Evolutionary conservation across 2,888 invertebrate genomes (phyloP).

Genomic region (Psylliodes chrysocephalus): DNA sequence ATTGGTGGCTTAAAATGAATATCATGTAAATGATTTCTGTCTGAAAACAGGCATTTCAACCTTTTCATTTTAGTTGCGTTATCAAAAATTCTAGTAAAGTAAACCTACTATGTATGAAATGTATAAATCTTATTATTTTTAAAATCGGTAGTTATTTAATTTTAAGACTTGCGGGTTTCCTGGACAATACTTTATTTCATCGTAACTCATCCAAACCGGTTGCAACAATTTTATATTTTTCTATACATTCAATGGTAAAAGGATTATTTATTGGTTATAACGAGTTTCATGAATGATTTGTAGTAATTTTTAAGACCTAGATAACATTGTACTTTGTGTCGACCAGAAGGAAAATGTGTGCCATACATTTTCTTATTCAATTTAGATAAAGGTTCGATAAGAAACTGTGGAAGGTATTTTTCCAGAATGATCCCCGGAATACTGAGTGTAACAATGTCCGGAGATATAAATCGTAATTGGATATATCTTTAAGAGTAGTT

Average conservation of each 20-base stretch:
- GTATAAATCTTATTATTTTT: too few relatives aligned
- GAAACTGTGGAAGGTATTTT: constrained; percentile 18
- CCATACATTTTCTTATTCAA: constrained; percentile 37
- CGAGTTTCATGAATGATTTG: constrained; percentile 15
- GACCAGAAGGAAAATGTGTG: constrained; percentile 29
- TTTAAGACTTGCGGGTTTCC: too few relatives aligned
- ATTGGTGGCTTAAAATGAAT: too few relatives aligned
- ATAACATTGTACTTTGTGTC: constrained; percentile 34
- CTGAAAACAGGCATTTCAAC: too few relatives aligned
- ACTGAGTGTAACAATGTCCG: constrained; percentile 25
- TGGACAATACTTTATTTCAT: too few relatives aligned
- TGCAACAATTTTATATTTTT: background rate
- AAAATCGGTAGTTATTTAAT: too few relatives aligned
- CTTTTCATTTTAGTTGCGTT: too few relatives aligned
- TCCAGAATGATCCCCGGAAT: constrained; percentile 14
- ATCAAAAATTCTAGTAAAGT: too few relatives aligned
- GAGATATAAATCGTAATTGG: constrained; percentile 3
- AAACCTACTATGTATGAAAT: too few relatives aligned
- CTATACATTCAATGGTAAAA: background rate
- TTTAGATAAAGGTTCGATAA: constrained; percentile 30
- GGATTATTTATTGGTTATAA: too few relatives aligned
- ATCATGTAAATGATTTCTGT: too few relatives aligned
- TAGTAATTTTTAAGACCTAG: constrained; percentile 22
- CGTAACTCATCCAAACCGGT: too few relatives aligned
- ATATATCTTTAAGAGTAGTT: background rate